Conservation (phyloP, 2,797 vertebrate species). For the Danio aesculapii region DNA sequence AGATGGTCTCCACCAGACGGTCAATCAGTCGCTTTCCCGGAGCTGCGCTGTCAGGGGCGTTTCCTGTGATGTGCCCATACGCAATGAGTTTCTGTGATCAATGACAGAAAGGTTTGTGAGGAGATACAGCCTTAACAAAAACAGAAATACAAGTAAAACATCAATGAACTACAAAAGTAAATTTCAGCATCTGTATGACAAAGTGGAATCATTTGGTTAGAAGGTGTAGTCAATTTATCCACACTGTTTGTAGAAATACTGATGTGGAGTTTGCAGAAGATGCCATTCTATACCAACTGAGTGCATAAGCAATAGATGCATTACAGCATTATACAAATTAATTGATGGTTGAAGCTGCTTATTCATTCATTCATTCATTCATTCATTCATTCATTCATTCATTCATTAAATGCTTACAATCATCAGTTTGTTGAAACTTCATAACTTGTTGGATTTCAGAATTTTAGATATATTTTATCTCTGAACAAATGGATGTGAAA, state of each 20-base stretch:
- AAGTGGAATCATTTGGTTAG: background rate
- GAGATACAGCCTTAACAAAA: background rate
- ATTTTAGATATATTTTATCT: no score
- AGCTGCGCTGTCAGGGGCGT: slow-evolving; percentile 90
- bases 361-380: no score
- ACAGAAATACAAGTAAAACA: no score
- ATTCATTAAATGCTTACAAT: background rate
- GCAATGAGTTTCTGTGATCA: slow-evolving; percentile 91
- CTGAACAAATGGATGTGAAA: no score
- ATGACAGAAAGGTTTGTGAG: background rate
- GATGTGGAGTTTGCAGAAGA: background rate
- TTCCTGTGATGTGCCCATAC: slow-evolving; percentile 97
- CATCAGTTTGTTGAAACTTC: background rate
- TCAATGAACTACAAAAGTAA: no score
- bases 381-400: no score
- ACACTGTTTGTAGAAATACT: background rate
- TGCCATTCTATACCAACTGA: background rate
- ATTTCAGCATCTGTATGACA: no score
- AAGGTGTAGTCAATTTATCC: background rate
- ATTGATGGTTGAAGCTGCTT: no score
- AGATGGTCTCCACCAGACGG: slow-evolving; percentile 93
- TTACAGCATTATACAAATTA: background rate
- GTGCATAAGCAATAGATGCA: background rate
- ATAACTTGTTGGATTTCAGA: no score
- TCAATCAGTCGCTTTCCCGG: slow-evolving; percentile 94